Conservation (phyloP, 2,113 vertebrate species). For the Parotia lawesii region DNA sequence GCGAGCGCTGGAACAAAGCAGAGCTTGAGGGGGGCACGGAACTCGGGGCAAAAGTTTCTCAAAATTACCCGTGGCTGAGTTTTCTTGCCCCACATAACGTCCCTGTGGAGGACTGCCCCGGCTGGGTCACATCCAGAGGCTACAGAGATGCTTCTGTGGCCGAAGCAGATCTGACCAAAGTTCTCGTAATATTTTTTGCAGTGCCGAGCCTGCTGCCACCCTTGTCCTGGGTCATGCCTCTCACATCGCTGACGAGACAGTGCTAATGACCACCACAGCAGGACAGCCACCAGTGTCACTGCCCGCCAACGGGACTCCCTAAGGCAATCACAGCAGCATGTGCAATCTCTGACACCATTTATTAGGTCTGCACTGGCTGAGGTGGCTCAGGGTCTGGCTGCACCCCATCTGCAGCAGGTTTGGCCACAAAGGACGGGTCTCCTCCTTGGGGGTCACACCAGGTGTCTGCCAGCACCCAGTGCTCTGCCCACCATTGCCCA, state of each 20-base stretch:
- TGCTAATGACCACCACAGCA: not conserved
- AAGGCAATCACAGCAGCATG: fast-evolving
- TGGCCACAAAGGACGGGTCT: not conserved
- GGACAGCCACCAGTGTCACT: not conserved
- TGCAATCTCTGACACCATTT: not conserved
- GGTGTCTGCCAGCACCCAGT: fast-evolving
- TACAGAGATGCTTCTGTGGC: not conserved
- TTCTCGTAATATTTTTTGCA: fast-evolving
- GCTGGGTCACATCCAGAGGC: not conserved
- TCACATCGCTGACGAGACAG: not conserved
- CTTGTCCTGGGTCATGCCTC: not conserved
- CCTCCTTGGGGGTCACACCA: fast-evolving
- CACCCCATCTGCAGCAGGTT: fast-evolving
- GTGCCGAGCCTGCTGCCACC: not conserved
- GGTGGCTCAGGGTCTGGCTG: not conserved
- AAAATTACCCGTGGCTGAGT: not conserved
- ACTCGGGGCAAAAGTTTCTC: not conserved
- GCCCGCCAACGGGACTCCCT: fast-evolving
- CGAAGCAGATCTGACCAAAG: not conserved
- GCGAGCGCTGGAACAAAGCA: not conserved
- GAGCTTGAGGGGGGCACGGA: not conserved
- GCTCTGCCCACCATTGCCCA: not conserved
- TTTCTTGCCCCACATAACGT: not conserved
- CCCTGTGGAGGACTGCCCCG: fast-evolving
- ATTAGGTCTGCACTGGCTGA: not conserved